Evolutionary conservation across 2,113 vertebrate species (phyloP).

Genomic region (Ceratotherium simum): DNA sequence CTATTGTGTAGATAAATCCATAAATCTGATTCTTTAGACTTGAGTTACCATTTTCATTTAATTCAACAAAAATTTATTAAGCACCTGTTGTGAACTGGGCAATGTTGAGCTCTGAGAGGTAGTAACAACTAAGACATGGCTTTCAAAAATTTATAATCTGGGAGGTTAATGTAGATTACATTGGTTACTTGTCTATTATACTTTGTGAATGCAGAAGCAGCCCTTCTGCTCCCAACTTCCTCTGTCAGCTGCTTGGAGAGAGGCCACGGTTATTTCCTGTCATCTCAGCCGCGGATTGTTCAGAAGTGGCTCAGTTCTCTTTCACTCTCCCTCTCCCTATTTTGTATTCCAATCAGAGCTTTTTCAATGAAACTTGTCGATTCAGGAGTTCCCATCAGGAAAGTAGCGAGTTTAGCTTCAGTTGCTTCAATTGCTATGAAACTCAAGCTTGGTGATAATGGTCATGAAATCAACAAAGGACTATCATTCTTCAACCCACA

Average conservation of each 20-base stretch:
- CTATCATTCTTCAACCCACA: neutral
- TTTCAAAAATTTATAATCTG: neutral
- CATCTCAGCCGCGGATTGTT: neutral
- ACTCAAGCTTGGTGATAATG: neutral
- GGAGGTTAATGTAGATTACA: neutral
- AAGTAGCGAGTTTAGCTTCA: neutral
- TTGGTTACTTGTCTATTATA: neutral
- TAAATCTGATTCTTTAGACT: neutral
- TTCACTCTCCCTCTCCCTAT: neutral
- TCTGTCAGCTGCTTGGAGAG: neutral
- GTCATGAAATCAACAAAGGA: neutral
- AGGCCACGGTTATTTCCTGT: neutral
- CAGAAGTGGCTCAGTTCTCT: neutral
- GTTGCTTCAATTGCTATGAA: neutral
- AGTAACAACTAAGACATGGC: neutral
- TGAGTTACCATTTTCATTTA: neutral
- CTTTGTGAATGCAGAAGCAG: neutral
- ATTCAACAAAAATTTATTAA: neutral
- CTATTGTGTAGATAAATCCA: neutral
- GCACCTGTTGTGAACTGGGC: neutral
- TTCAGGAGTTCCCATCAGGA: neutral
- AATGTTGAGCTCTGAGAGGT: neutral
- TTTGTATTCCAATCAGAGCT: neutral
- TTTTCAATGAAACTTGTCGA: constrained; percentile 8
- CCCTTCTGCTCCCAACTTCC: neutral